These are phyloP conservation scores for Alethe diademata DNA, from an alignment of 2,113 vertebrate genomes.

Conservation along the genomic window DNA sequence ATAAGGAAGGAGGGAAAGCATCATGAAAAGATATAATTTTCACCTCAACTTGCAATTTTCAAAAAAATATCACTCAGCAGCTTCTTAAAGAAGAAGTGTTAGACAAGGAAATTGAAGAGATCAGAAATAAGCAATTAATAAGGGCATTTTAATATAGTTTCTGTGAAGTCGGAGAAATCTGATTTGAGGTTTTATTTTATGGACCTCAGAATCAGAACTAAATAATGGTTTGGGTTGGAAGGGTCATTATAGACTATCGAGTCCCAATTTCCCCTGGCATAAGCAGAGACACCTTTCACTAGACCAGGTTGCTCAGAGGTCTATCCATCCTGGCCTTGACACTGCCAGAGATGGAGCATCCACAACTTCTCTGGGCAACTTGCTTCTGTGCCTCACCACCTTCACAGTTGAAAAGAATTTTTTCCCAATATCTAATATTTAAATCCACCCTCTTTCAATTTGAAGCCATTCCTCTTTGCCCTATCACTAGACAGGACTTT, in stretches of 20 bases:
- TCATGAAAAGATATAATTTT: conserved; percentile 20
- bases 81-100: background rate
- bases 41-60: background rate
- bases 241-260: accelerated
- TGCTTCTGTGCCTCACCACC: background rate
- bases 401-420: background rate
- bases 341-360: background rate
- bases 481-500: too few species aligned
- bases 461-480: background rate
- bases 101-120: background rate
- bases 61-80: background rate
- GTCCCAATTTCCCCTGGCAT: accelerated
- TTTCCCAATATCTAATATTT: background rate
- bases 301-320: background rate
- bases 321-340: background rate
- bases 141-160: background rate
- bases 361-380: background rate
- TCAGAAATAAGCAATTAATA: background rate
- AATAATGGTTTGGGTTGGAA: background rate
- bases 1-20: background rate
- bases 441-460: background rate
- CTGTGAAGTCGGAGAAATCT: background rate
- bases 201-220: background rate
- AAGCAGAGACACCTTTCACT: background rate
- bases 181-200: background rate